These are phyloP conservation scores for Tamandua tetradactyla DNA, from an alignment of 2,797 vertebrate genomes.

Conservation along the genomic window DNA sequence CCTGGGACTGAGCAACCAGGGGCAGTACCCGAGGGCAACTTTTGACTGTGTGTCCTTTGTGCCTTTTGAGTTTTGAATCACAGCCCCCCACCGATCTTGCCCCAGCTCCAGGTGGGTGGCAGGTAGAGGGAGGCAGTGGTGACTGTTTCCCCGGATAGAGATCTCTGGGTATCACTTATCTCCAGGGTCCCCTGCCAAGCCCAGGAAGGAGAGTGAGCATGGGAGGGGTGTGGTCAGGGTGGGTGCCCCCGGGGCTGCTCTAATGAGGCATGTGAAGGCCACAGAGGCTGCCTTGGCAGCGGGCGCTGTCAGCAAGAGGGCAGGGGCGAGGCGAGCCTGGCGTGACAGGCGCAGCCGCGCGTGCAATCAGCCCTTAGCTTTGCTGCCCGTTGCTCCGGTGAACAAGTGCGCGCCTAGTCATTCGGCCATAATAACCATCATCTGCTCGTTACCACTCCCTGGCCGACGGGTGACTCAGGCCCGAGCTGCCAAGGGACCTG, in stretches of 20 bases:
- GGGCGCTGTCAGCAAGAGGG: neutral
- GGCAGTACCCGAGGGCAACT: accelerated
- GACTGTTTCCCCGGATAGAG: neutral
- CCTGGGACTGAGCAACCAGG: neutral
- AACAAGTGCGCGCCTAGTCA: neutral
- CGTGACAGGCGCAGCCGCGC: neutral
- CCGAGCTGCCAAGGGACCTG: neutral
- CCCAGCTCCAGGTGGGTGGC: neutral
- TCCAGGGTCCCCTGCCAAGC: neutral
- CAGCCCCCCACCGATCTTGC: no score
- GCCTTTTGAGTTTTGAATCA: neutral
- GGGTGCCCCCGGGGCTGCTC: neutral
- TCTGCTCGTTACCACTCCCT: constrained; percentile 70
- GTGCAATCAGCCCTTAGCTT: neutral
- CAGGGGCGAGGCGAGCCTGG: neutral
- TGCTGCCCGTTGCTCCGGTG: constrained; percentile 48
- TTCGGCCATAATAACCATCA: constrained; percentile 64
- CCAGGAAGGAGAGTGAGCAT: neutral
- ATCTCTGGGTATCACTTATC: neutral
- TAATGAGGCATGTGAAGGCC: neutral
- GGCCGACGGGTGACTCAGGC: constrained; percentile 63
- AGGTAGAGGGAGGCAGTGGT: no score
- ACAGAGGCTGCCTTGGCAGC: neutral
- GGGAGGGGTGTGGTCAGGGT: neutral
- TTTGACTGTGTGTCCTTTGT: neutral